These are phyloP conservation scores for Drosophila percnosoma DNA, from an alignment of 2,888 invertebrate genomes.

Conservation along the genomic window DNA sequence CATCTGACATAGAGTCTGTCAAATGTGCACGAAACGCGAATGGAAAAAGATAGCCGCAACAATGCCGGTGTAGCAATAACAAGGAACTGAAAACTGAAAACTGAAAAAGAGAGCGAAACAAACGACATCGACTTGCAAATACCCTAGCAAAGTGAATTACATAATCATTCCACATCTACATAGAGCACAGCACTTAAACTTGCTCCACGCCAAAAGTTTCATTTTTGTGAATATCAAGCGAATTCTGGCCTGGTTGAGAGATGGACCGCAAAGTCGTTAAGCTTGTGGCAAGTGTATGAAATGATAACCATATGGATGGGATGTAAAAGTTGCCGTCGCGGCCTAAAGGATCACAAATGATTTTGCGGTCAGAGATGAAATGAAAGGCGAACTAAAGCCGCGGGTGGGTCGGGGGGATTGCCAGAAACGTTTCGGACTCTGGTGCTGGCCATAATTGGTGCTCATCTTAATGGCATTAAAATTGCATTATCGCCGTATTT, in stretches of 20 bases:
- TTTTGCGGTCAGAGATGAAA: constrained; percentile 77
- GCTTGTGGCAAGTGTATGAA: constrained; percentile 8
- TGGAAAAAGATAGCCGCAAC: constrained; percentile 39
- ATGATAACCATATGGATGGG: constrained; percentile 64
- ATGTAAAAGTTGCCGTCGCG: constrained; percentile 65
- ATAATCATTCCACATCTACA: not conserved
- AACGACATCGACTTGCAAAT: constrained; percentile 12
- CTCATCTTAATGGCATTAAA: constrained; percentile 84
- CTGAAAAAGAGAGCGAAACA: not conserved
- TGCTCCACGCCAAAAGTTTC: not conserved
- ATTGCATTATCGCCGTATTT: constrained; percentile 83
- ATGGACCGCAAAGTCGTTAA: not conserved
- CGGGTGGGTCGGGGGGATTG: not conserved
- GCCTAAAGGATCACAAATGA: constrained; percentile 73
- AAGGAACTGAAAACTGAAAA: constrained; percentile 16
- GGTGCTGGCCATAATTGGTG: constrained; percentile 82
- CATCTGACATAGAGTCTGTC: constrained; percentile 52
- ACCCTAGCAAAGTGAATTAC: constrained; percentile 13
- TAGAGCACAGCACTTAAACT: not conserved
- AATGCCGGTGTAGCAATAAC: constrained; percentile 47
- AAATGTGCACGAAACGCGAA: constrained; percentile 49
- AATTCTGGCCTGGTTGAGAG: not conserved
- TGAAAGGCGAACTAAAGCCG: constrained; percentile 42
- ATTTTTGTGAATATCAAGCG: not conserved
- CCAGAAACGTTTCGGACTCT: constrained; percentile 42